phyloP scores from a whole-genome alignment of 2,797 vertebrate genomes.

The Phyllotis vaccarum region DNA sequence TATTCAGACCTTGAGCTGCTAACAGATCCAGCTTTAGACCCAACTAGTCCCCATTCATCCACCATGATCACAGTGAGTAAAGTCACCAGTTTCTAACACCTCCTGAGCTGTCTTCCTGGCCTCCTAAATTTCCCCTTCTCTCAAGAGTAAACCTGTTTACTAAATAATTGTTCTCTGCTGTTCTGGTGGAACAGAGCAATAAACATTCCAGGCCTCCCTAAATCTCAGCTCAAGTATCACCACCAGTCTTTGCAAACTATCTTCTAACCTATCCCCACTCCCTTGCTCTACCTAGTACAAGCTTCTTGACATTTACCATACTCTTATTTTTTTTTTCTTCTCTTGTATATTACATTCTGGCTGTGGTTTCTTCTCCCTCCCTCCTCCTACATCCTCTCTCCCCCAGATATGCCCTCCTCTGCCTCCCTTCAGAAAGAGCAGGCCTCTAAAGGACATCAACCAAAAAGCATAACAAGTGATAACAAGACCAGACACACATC shows the following conservation, averaged over 20 bases:
- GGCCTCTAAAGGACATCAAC: not conserved
- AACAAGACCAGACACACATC: not conserved
- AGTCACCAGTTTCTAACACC: not conserved
- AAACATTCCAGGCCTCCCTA: not conserved
- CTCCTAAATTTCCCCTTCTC: not conserved
- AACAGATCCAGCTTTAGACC: not conserved
- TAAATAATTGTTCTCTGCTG: not conserved
- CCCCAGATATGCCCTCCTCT: not conserved
- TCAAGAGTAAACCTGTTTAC: not conserved
- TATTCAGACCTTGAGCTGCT: not conserved
- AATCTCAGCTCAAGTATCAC: conserved; percentile 15
- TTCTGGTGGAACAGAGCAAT: not conserved
- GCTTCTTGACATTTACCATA: not conserved
- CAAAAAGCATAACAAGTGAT: not conserved
- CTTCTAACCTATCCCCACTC: not conserved
- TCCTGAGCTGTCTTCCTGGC: not conserved
- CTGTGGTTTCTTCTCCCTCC: not conserved
- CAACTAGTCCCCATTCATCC: not conserved
- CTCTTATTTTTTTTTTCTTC: not conserved
- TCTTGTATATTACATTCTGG: not conserved
- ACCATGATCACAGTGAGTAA: not conserved
- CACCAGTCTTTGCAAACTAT: conserved; percentile 5
- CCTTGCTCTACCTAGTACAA: conserved; percentile 19
- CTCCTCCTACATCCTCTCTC: not conserved
- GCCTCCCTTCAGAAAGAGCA: not conserved